Conservation (phyloP, 2,113 vertebrate species). For the Channa argus region DNA sequence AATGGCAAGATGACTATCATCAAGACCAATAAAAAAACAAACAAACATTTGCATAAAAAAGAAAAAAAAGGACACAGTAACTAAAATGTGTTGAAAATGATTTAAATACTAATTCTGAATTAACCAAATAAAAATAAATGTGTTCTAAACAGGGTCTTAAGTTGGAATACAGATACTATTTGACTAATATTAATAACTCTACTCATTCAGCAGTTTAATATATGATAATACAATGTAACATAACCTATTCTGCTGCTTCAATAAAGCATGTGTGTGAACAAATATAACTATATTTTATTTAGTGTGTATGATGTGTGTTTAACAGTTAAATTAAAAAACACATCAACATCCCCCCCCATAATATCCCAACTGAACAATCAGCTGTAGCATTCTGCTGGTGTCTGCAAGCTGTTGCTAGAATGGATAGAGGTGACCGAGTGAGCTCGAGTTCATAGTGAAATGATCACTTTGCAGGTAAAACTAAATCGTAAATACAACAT, state of each 20-base stretch:
- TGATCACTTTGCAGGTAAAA: constrained; percentile 56
- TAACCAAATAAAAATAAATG: no score
- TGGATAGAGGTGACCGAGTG: constrained; percentile 32
- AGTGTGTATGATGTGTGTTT: constrained; percentile 12
- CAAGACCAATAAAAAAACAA: neutral
- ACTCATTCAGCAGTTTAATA: no score
- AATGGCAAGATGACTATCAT: constrained; percentile 38
- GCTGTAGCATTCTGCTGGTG: constrained; percentile 31
- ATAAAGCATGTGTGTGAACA: constrained; percentile 19
- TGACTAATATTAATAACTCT: no score
- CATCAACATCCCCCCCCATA: neutral
- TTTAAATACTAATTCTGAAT: no score
- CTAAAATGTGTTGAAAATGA: constrained; percentile 1
- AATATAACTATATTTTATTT: constrained; percentile 10
- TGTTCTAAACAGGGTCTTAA: no score
- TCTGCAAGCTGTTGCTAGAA: constrained; percentile 65
- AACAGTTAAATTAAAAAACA: constrained; percentile 19
- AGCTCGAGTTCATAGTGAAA: constrained; percentile 46
- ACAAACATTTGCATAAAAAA: constrained; percentile 1
- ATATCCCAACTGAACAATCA: constrained; percentile 27
- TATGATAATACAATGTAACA: no score
- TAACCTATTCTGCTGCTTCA: no score
- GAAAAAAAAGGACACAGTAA: constrained; percentile 6
- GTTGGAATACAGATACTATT: neutral
- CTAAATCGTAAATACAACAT: constrained; percentile 55